A percentile compares a stretch with the other conserved stretches of the same genome.
These are phyloP conservation scores for Vireo altiloquus DNA, from an alignment of 2,113 vertebrate genomes.

Conservation along the genomic window DNA sequence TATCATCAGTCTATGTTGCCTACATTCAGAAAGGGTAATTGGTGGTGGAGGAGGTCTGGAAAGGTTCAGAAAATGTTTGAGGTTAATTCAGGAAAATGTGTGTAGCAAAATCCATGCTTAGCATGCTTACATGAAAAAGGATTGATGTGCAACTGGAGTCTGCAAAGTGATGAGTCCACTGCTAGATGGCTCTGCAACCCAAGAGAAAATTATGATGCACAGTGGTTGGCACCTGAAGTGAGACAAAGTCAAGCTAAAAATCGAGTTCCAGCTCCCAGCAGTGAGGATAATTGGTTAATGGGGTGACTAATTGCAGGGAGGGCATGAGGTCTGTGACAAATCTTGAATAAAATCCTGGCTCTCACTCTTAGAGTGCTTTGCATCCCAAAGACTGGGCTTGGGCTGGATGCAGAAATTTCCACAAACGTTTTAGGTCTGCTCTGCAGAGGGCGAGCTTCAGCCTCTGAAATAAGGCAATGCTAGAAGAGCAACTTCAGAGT, in stretches of 20 bases:
- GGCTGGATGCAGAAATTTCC: neutral
- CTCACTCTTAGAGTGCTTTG: neutral
- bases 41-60: neutral
- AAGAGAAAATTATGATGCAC: neutral
- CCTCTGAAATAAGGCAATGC: neutral
- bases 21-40: neutral
- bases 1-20: neutral
- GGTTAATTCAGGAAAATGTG: neutral
- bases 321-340: neutral
- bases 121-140: neutral
- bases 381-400: neutral
- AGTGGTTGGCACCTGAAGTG: neutral
- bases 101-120: neutral
- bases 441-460: neutral
- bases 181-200: constrained; percentile 38
- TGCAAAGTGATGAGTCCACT: neutral
- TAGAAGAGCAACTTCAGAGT: neutral
- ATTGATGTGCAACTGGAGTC: neutral
- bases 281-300: constrained; percentile 23
- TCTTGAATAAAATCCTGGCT: neutral
- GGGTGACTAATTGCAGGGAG: constrained; percentile 14
- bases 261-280: neutral
- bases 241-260: neutral
- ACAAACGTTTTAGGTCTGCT: neutral
- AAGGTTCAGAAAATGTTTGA: neutral